Conservation (phyloP, 53 echinoderm and acorn worm species). For the Antedon mediterranea region DNA sequence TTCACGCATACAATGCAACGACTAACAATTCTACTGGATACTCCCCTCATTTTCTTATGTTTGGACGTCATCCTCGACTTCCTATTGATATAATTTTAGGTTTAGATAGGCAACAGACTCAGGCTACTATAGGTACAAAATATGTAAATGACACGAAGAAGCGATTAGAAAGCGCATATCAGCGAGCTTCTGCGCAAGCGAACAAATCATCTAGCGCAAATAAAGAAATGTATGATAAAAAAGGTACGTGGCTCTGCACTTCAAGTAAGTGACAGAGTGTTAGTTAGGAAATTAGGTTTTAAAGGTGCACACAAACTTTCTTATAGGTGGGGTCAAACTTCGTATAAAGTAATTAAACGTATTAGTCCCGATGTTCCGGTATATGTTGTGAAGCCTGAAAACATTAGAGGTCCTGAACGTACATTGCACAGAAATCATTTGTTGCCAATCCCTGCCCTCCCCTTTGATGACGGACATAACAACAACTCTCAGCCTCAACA, state of each 20-base stretch:
- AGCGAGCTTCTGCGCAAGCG: slow-evolving; percentile 14
- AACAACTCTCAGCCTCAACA: too few species aligned
- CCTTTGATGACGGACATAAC: too few species aligned
- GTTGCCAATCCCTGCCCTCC: background rate
- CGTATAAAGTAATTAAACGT: background rate
- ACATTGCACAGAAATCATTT: slow-evolving; percentile 18
- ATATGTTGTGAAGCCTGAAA: background rate
- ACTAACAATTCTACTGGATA: too few species aligned
- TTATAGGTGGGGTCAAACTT: slow-evolving; percentile 14
- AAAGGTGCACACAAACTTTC: slow-evolving; percentile 29
- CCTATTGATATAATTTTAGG: too few species aligned
- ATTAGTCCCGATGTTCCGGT: slow-evolving; percentile 16
- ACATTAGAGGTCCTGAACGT: background rate
- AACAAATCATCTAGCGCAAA: slow-evolving; percentile 10
- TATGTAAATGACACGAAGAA: too few species aligned
- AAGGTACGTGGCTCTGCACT: slow-evolving; percentile 14
- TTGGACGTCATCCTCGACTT: too few species aligned
- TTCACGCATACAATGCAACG: background rate
- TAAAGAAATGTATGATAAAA: slow-evolving; percentile 12
- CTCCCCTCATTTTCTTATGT: too few species aligned
- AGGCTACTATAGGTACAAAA: too few species aligned
- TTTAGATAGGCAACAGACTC: too few species aligned
- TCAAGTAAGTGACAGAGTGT: slow-evolving; percentile 10
- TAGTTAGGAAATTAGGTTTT: slow-evolving; percentile 21
- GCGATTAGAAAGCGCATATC: slow-evolving; percentile 12